phyloP scores from a whole-genome alignment of 92 coral and sea anemone species.

The Bergia puertoricense region DNA sequence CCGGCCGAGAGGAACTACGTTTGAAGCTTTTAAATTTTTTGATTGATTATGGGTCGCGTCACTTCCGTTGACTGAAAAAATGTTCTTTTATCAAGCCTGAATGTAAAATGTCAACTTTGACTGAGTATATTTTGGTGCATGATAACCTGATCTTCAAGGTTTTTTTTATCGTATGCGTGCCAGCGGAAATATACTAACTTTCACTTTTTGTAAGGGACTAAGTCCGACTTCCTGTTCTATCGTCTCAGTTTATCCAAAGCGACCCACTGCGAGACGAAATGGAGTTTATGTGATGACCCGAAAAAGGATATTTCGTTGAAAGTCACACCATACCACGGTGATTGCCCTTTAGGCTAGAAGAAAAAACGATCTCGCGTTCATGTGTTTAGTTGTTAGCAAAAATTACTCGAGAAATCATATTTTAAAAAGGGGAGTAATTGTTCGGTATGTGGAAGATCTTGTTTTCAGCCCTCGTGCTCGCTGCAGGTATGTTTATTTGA shows the following conservation, averaged over 20 bases:
- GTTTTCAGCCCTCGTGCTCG: not conserved
- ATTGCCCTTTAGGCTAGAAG: not conserved
- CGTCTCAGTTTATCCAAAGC: not conserved
- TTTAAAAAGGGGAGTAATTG: not conserved
- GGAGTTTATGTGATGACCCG: constrained; percentile 6
- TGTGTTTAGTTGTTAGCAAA: not conserved
- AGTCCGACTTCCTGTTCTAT: not conserved
- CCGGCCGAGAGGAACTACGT: too few species aligned
- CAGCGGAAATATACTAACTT: too few species aligned
- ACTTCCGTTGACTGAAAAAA: too few species aligned
- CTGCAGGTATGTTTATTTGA: not conserved
- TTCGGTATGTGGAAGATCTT: not conserved
- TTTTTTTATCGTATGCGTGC: too few species aligned
- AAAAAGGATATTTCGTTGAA: not conserved
- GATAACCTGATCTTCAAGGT: too few species aligned
- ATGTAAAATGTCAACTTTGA: too few species aligned
- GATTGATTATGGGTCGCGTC: too few species aligned
- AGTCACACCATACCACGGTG: not conserved
- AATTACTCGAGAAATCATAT: not conserved
- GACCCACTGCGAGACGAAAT: not conserved
- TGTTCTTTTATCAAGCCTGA: too few species aligned
- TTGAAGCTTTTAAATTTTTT: too few species aligned
- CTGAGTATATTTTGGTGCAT: too few species aligned
- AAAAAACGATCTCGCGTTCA: not conserved
- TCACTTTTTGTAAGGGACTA: not conserved